Evolutionary conservation across 2,888 invertebrate species (phyloP).

Genomic region (Cephus spinipes): DNA sequence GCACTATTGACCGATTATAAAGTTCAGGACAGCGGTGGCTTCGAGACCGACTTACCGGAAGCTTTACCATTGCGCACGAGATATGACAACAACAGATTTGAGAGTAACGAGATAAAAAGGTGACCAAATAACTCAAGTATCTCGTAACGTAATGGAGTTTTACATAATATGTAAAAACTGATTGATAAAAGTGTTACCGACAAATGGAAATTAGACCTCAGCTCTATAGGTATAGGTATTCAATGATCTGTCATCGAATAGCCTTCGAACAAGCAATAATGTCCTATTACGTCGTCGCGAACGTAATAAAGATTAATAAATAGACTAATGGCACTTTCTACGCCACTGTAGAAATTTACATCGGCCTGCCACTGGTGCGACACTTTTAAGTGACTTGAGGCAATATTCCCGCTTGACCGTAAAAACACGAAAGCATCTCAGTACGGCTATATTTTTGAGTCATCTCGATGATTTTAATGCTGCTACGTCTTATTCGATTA

Average conservation of each 20-base stretch:
- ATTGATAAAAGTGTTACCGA: neutral
- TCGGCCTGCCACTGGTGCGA: neutral
- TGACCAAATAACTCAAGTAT: constrained; percentile 28
- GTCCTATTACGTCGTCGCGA: neutral
- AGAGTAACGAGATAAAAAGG: constrained; percentile 63
- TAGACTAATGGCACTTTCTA: neutral
- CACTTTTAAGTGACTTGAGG: neutral
- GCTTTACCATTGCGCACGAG: constrained; percentile 43
- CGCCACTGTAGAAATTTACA: neutral
- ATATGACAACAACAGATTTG: constrained; percentile 47
- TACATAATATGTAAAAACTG: neutral
- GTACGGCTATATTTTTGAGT: neutral
- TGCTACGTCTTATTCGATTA: neutral
- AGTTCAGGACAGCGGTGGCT: constrained; percentile 69
- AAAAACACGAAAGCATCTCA: neutral
- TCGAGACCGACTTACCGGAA: constrained; percentile 70
- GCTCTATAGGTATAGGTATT: neutral
- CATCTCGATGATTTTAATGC: neutral
- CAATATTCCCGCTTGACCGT: neutral
- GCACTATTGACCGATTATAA: constrained; percentile 80
- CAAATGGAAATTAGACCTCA: neutral
- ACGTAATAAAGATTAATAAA: neutral
- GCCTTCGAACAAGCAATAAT: neutral
- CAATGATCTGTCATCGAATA: neutral
- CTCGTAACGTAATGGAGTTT: constrained; percentile 8